Evolutionary conservation across 2,888 invertebrate species (phyloP).

Genomic region (Drosophila borealis): DNA sequence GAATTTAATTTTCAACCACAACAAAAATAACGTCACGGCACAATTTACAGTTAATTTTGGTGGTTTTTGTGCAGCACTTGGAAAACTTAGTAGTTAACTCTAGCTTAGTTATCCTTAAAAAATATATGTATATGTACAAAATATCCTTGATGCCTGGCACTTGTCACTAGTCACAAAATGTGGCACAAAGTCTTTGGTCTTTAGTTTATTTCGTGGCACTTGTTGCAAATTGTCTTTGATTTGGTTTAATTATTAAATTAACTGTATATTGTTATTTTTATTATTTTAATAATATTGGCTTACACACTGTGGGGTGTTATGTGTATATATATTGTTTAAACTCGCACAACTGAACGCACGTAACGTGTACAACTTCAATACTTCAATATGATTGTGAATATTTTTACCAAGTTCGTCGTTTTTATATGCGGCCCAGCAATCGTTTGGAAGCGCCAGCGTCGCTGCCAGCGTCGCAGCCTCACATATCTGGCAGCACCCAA

Average conservation of each 20-base stretch:
- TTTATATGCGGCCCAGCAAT: constrained; percentile 73
- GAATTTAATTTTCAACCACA: constrained; percentile 70
- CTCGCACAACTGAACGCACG: constrained; percentile 60
- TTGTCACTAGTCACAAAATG: constrained; percentile 32
- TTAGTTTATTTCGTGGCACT: constrained; percentile 34
- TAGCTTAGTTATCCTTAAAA: constrained; percentile 19
- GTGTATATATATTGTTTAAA: constrained; percentile 12
- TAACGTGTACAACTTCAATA: constrained; percentile 58
- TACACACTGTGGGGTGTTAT: constrained; percentile 27
- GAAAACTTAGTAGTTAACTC: background rate
- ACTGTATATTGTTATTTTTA: background rate
- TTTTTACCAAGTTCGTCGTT: constrained; percentile 72
- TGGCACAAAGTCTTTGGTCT: constrained; percentile 36
- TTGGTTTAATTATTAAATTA: constrained; percentile 1
- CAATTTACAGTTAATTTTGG: constrained; percentile 55
- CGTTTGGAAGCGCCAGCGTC: constrained; percentile 43
- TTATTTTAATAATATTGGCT: constrained; percentile 15
- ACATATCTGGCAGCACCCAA: constrained; percentile 27
- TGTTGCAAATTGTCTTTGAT: constrained; percentile 7
- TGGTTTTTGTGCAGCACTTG: constrained; percentile 12
- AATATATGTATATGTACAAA: constrained; percentile 1
- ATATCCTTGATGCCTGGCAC: constrained; percentile 42
- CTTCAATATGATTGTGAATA: constrained; percentile 79
- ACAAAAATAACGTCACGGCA: constrained; percentile 54
- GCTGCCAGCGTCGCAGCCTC: constrained; percentile 43